A percentile compares a stretch with the other conserved stretches of the same genome.
Conservation (phyloP, 2,797 vertebrate species). For the Premnoplex brunnescens region DNA sequence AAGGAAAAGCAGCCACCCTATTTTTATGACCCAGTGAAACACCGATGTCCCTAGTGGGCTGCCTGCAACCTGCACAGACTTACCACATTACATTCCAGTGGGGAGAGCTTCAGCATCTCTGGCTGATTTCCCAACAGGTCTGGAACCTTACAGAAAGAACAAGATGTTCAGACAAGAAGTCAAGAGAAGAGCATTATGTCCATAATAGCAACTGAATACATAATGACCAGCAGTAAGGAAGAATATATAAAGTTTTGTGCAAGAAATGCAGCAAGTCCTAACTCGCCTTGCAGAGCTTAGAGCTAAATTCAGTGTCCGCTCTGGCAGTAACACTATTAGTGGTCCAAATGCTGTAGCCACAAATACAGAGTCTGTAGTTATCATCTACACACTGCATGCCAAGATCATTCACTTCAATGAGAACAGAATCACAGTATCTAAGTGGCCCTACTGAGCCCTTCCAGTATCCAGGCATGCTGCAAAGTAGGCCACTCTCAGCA, state of each 20-base stretch:
- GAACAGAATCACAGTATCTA: not conserved
- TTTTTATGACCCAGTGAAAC: not conserved
- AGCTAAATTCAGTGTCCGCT: not conserved
- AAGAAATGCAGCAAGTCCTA: not conserved
- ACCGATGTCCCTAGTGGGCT: not conserved
- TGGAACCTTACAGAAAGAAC: not conserved
- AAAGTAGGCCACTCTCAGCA: conserved; percentile 25
- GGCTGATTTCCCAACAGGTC: not conserved
- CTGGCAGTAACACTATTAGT: not conserved
- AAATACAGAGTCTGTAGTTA: not conserved
- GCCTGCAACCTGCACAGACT: not conserved
- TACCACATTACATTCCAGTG: not conserved
- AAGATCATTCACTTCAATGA: not conserved
- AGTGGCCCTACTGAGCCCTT: not conserved
- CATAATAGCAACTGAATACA: conserved; percentile 20
- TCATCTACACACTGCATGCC: not conserved
- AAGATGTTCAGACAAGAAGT: conserved; percentile 20
- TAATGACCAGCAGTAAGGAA: not conserved
- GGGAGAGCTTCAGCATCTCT: not conserved
- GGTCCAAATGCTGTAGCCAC: not conserved
- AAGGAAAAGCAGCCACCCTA: not conserved
- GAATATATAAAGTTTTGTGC: not conserved
- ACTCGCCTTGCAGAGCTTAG: not conserved
- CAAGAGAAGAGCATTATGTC: not conserved
- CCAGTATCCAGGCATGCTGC: not conserved